A percentile compares a stretch with the other conserved stretches of the same genome.
phyloP scores from a whole-genome alignment of 2,888 invertebrate genomes.

The Leistus spinibarbis region DNA sequence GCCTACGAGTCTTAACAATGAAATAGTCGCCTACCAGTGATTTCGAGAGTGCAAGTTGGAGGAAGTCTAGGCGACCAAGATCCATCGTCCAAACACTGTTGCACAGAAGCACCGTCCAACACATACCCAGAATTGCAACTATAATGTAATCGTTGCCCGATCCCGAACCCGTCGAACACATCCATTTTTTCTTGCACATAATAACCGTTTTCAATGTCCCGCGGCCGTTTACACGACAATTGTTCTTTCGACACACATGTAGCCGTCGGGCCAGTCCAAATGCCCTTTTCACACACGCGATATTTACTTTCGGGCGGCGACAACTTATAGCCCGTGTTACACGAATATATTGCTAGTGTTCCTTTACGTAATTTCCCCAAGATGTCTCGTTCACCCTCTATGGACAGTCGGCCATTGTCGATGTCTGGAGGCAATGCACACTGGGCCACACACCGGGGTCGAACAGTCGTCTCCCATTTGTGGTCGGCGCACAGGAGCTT shows the following conservation, averaged over 20 bases:
- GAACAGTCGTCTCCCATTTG: conserved; percentile 49
- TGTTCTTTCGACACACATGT: conserved; percentile 48
- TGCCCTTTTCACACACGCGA: conserved; percentile 55
- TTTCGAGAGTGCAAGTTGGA: conserved; percentile 47
- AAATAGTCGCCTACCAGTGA: conserved; percentile 37
- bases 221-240: conserved; percentile 49
- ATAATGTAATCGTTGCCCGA: conserved; percentile 53
- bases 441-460: conserved; percentile 49
- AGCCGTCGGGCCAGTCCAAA: conserved; percentile 54
- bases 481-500: conserved; percentile 52
- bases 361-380: conserved; percentile 48
- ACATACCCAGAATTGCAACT: conserved; percentile 53
- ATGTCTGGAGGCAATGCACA: conserved; percentile 53
- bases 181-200: conserved; percentile 50
- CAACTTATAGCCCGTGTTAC: conserved; percentile 50
- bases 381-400: conserved; percentile 45
- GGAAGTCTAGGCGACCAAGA: conserved; percentile 54
- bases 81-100: conserved; percentile 53
- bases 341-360: conserved; percentile 52
- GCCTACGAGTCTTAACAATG: conserved; percentile 15
- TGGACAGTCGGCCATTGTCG: conserved; percentile 49
- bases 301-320: conserved; percentile 51
- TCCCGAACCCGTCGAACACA: conserved; percentile 44
- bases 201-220: conserved; percentile 52
- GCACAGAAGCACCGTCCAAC: conserved; percentile 50